Base-by-base conservation (phyloP, 2,888 invertebrate genomes). In the Zhuqinia jingwanae region DNA sequence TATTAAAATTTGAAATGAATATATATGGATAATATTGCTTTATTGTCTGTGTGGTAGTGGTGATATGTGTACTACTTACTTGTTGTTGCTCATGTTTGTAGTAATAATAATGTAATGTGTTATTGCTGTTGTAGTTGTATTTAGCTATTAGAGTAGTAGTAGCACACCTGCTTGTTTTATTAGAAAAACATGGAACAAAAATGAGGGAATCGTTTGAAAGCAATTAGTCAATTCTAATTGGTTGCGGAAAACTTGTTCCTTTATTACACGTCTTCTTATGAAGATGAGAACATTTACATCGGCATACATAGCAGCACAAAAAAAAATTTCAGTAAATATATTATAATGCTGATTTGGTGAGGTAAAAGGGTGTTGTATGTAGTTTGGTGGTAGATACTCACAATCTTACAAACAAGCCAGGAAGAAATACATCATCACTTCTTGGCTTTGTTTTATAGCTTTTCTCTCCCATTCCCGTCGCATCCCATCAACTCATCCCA, bases 171-270 rank as follows among this genome's bases (percentile, higher is more conserved):
- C 56, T 1, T 60, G 27, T 60, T 13, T 27, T 13, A 22, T 60
- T 36, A 22, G 22, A 30, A 47, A 36, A 27, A 73, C 73, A 73
- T 5, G 45, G 45, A 11, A 45, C 50, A 73, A n/a, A 73, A 53
- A 73, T 53, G 53, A 50, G 50, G 76, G 80, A 82, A 87, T 88
- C 87, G 88, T 89, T 89, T 80, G 68, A 85, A 89, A 88, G 88
- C 89, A 89, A 89, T 89, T 89, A 89, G 89, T 89, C 88, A 88
- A 88, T 83, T 76, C 84, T 89, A 89, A 89, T 89, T 88, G 89
- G 83, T 87, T 87, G 87, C 87, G 87, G 89, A 89, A 89, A 89
- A 89, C 89, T 88, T 36, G 36, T 36, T 36, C 36, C 36, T 36
- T 36, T 36, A 6, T 8, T 87, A 85, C 87, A n/a, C n/a, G n/a